Evolutionary conservation across 2,888 invertebrate species (phyloP), one percentile per base, ranked within the genome.

Genomic region (Camponotus fellah): DNA sequence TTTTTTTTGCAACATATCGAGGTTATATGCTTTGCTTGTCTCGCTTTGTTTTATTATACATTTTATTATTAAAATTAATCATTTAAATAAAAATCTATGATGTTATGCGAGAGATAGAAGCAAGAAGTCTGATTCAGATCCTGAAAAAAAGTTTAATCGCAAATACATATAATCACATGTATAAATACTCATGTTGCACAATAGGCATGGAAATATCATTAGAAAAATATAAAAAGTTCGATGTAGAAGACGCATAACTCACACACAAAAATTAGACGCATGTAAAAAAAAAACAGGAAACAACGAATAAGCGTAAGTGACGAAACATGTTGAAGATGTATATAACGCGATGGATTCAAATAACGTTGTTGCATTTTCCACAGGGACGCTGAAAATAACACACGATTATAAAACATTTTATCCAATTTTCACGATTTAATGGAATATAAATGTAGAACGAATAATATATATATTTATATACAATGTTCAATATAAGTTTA

Each of bases 361-460:
- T 56, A 34, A 72, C 43, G 68, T 74, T 85, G 86, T 87, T 89
- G 89, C 92, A 92, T 86, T 92, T 93, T 71, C 85, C 92, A 89
- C 92, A 93, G 76, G 89, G 77, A 76, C 91, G 90, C 92, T 93
- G 89, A 85, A 93, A 92, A 91, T 77, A 9, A 88, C 79, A 85
- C 86, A 85, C 79, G 87, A 83, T 85, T 87, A 56, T 81, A 66
- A 86, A 79, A 86, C 86, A 66, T 83, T 89, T 71, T n/a, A 69
- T 32, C 17, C 21, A 9, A 69, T 9, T 46, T 21, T 37, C 10
- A n/a, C 32, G 68, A 8, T 46, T 49, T 49, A 17, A 4, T 49
- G 17, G 17, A 49, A n/a, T 26, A 26, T 37, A 17, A 49, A 77
- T 17, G 21, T 17, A 34, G 12, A 12, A 32, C 8, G 64, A 75